phyloP scores from a whole-genome alignment of 2,888 invertebrate genomes.

The Lepidocyrtinus sp. region DNA sequence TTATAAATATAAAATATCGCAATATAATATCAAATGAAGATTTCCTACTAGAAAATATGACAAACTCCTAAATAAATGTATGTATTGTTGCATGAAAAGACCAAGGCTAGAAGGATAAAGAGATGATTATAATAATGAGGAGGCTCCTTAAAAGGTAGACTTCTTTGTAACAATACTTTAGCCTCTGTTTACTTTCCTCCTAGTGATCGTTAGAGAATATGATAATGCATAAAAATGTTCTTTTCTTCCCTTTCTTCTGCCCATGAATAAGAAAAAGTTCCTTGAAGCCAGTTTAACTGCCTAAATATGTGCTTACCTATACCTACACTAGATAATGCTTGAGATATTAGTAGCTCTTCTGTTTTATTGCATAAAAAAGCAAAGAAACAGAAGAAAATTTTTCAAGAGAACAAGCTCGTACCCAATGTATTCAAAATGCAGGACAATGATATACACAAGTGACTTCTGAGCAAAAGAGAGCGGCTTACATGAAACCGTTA shows the following conservation, averaged over 20 bases:
- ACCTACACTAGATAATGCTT: too few relatives aligned
- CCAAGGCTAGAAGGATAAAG: too few relatives aligned
- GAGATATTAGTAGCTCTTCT: too few relatives aligned
- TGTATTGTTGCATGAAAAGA: too few relatives aligned
- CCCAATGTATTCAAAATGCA: background rate
- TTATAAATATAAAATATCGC: too few relatives aligned
- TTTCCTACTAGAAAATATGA: too few relatives aligned
- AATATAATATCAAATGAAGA: too few relatives aligned
- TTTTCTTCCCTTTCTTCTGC: slow-evolving; percentile 19
- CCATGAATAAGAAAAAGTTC: slow-evolving; percentile 31
- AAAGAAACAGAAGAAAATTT: background rate
- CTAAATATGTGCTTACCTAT: background rate
- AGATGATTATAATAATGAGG: background rate
- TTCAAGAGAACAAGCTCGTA: too few relatives aligned
- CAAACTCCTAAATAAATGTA: too few relatives aligned
- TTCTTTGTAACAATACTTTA: background rate
- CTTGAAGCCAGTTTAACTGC: background rate
- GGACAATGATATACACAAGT: background rate
- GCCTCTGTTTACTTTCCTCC: slow-evolving; percentile 9
- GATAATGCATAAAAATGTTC: slow-evolving; percentile 46
- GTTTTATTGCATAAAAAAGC: background rate
- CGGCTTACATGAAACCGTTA: too few relatives aligned
- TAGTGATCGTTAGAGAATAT: slow-evolving; percentile 50
- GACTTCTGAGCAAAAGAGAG: background rate
- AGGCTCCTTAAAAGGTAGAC: background rate